phyloP scores from a whole-genome alignment of 2,797 vertebrate genomes.

The Gorsachius magnificus region DNA sequence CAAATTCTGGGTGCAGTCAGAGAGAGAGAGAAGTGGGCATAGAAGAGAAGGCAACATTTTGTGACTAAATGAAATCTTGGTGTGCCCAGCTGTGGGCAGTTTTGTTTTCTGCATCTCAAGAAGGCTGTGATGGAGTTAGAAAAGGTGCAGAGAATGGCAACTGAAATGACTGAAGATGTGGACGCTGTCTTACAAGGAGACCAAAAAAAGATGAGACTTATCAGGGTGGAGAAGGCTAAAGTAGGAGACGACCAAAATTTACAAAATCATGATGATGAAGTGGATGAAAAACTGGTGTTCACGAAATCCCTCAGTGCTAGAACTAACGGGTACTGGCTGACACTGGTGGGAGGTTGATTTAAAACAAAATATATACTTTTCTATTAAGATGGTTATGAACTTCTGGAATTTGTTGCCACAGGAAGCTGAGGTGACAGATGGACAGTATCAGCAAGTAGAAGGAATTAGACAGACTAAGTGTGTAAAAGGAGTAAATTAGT shows the following conservation, averaged over 20 bases:
- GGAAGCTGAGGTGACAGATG: not conserved
- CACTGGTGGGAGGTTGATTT: not conserved
- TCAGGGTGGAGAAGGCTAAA: not conserved
- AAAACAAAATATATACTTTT: not conserved
- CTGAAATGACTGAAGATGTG: not conserved
- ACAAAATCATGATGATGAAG: not conserved
- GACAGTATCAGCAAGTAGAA: not conserved
- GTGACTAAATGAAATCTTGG: not conserved
- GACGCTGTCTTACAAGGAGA: not conserved
- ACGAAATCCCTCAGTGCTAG: not conserved
- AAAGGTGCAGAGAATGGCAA: not conserved
- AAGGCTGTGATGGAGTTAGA: not conserved
- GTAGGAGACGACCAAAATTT: not conserved
- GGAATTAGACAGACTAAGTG: not conserved
- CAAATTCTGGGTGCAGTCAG: not conserved
- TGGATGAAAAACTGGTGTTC: not conserved
- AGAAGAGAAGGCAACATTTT: not conserved
- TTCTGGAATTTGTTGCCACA: not conserved
- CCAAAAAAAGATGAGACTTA: not conserved
- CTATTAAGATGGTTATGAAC: not conserved
- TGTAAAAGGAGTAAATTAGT: not conserved
- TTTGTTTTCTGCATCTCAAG: not conserved
- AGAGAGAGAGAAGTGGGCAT: not conserved
- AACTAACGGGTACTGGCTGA: not conserved
- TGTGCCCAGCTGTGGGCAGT: not conserved